These are phyloP conservation scores for Hypsopygia costalis DNA, from an alignment of 2,888 invertebrate genomes.

Conservation along the genomic window DNA sequence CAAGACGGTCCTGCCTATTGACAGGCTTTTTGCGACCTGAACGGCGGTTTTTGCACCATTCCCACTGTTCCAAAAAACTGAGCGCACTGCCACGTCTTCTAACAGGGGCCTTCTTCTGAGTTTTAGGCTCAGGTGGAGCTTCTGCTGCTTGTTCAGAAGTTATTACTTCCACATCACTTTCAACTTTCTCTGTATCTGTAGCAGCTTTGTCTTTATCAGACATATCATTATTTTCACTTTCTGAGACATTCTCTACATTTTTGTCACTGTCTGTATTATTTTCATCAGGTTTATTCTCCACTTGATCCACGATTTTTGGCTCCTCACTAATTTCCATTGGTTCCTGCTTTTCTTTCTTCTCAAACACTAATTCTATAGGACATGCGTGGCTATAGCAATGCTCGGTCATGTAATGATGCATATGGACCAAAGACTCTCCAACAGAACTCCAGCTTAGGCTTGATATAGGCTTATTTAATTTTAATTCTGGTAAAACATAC, in stretches of 20 bases:
- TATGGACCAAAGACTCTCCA: conserved; percentile 82
- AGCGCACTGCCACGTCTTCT: conserved; percentile 87
- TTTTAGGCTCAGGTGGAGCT: conserved; percentile 50
- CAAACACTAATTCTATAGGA: conserved; percentile 54
- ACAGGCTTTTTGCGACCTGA: conserved; percentile 72
- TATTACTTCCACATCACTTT: conserved; percentile 54
- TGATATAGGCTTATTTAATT: conserved; percentile 80
- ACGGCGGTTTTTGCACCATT: conserved; percentile 85
- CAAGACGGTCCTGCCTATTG: conserved; percentile 78
- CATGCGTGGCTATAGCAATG: conserved; percentile 80
- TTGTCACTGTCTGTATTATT: conserved; percentile 41
- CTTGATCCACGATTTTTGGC: conserved; percentile 38
- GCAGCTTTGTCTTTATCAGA: conserved; percentile 64
- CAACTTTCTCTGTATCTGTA: conserved; percentile 56
- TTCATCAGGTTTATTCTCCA: conserved; percentile 43
- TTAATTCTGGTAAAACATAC: conserved; percentile 77
- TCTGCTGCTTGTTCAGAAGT: conserved; percentile 37
- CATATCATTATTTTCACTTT: conserved; percentile 62
- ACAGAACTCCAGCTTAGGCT: conserved; percentile 83
- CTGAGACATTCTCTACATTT: conserved; percentile 46
- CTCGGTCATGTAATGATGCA: conserved; percentile 83
- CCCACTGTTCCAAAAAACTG: conserved; percentile 87
- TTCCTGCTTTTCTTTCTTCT: conserved; percentile 43
- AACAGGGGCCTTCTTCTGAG: conserved; percentile 69
- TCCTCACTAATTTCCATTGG: conserved; percentile 60